phyloP scores from a whole-genome alignment of 2,888 invertebrate species.

The Leptopilina syphax region DNA sequence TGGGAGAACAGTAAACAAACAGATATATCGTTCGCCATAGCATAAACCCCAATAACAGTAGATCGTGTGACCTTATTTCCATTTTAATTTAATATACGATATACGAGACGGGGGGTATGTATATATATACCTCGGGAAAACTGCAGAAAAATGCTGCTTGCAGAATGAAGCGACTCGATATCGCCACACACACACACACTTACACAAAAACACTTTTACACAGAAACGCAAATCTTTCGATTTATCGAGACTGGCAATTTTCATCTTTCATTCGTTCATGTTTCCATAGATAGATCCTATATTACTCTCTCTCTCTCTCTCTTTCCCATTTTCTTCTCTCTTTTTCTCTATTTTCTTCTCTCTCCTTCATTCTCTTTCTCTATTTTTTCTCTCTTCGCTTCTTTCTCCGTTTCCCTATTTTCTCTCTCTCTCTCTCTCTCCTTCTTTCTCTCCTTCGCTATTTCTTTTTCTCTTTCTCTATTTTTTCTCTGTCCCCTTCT shows the following conservation, averaged over 20 bases:
- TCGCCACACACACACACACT: conserved; percentile 19
- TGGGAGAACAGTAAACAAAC: conserved; percentile 4
- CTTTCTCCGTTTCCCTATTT: too few species aligned
- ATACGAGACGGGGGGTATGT: not conserved
- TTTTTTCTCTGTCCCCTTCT: too few species aligned
- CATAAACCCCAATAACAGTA: conserved; percentile 37
- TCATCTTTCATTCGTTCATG: conserved; percentile 33
- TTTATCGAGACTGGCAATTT: conserved; percentile 40
- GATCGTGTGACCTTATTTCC: conserved; percentile 33
- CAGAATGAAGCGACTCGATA: conserved; percentile 35
- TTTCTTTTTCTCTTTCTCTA: too few species aligned
- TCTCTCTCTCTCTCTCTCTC: too few species aligned
- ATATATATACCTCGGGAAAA: not conserved
- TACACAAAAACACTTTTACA: too few species aligned
- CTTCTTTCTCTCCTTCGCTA: too few species aligned
- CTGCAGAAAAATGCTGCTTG: conserved; percentile 27
- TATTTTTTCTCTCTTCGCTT: too few species aligned
- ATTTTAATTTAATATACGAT: conserved; percentile 39
- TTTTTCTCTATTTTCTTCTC: too few species aligned
- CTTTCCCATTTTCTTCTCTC: not conserved
- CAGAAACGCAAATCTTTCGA: conserved; percentile 24
- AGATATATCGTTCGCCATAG: conserved; percentile 30
- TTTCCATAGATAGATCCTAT: not conserved
- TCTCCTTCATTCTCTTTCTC: too few species aligned
- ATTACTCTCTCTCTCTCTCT: not conserved